Evolutionary conservation across 2,113 vertebrate genomes (phyloP).

Genomic region (Corydoras sp.): DNA sequence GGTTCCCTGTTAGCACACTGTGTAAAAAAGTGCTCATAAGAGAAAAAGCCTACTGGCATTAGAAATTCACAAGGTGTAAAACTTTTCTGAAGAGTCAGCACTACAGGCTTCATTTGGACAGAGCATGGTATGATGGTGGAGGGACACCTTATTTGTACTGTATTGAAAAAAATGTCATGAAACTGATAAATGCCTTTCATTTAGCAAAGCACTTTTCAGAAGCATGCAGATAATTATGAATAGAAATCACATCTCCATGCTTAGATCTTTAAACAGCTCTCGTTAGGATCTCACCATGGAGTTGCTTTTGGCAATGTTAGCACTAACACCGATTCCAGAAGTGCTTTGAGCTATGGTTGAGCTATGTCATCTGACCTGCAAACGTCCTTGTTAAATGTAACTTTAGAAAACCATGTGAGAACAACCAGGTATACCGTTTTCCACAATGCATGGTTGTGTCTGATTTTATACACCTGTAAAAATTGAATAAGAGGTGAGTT

Average conservation of each 20-base stretch:
- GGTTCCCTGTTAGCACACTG: neutral
- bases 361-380: constrained; percentile 37
- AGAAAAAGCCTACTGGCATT: neutral
- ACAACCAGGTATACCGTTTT: neutral
- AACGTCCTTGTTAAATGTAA: neutral
- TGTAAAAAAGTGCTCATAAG: constrained; percentile 10
- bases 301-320: constrained; percentile 11
- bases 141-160: neutral
- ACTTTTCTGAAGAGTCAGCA: constrained; percentile 7
- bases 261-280: constrained; percentile 14
- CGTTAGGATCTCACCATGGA: constrained; percentile 22
- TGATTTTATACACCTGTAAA: too few species aligned
- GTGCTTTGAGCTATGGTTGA: constrained; percentile 30
- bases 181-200: too few species aligned
- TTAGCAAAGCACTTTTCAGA: constrained; percentile 2
- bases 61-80: constrained; percentile 6
- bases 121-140: neutral
- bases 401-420: constrained; percentile 14
- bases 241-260: constrained; percentile 14
- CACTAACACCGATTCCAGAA: constrained; percentile 11
- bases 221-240: constrained; percentile 16
- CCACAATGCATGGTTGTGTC: too few species aligned
- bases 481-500: too few species aligned
- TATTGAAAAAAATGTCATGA: constrained; percentile 3
- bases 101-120: constrained; percentile 16